These are phyloP conservation scores for Hafferia zeledoni DNA, from an alignment of 2,797 vertebrate species.

Conservation along the genomic window DNA sequence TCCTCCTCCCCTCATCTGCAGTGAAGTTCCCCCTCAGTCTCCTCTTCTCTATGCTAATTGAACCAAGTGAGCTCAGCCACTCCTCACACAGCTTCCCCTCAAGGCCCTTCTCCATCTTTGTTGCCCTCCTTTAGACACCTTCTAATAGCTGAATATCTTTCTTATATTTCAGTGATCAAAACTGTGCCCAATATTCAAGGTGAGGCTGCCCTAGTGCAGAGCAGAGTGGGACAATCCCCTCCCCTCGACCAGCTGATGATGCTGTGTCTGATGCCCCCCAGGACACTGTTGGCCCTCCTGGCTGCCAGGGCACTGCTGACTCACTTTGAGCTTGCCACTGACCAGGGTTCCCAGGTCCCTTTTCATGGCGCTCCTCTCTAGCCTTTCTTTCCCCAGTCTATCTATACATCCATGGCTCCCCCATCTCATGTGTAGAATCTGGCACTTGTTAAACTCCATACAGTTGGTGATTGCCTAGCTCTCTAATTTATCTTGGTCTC, in stretches of 20 bases:
- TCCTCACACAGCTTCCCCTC: accelerated
- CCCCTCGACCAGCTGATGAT: accelerated
- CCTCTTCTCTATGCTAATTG: background rate
- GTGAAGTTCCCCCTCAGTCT: background rate
- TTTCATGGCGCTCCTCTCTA: background rate
- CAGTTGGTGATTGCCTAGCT: background rate
- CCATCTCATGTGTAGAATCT: background rate
- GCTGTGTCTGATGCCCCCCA: background rate
- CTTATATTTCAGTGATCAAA: background rate
- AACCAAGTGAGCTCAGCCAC: background rate
- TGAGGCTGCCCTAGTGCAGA: background rate
- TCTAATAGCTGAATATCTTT: background rate
- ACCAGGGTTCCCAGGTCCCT: accelerated
- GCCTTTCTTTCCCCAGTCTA: background rate
- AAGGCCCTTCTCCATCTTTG: accelerated
- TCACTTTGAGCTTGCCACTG: accelerated
- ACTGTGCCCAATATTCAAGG: background rate
- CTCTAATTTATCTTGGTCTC: background rate
- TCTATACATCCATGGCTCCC: background rate
- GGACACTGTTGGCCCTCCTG: accelerated
- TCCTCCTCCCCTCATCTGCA: background rate
- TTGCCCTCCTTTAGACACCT: background rate
- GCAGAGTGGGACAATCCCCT: background rate
- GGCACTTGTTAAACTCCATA: accelerated
- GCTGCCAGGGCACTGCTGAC: background rate